Conservation (phyloP, 2,113 vertebrate species). For the Festucalex cinctus region DNA sequence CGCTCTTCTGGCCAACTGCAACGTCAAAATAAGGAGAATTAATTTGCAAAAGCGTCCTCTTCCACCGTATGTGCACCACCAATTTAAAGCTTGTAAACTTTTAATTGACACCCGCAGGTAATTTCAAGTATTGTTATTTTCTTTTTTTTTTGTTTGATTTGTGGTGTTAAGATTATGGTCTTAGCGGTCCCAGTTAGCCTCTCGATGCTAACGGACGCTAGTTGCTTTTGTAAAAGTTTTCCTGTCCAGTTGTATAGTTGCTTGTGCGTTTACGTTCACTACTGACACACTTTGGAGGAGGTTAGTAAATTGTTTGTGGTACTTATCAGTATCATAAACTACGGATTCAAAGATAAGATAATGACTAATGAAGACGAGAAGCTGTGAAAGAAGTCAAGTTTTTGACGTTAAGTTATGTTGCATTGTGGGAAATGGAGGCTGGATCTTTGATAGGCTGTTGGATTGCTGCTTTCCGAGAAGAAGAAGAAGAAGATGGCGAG, state of each 20-base stretch:
- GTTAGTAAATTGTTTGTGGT: too few relatives aligned
- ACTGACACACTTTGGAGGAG: too few relatives aligned
- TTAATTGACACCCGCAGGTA: neutral
- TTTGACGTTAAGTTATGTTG: neutral
- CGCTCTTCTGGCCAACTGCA: neutral
- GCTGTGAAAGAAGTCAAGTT: neutral
- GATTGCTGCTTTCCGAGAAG: neutral
- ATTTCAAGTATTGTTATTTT: neutral
- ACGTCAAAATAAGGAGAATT: neutral
- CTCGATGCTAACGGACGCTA: constrained; percentile 19
- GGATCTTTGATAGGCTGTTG: neutral
- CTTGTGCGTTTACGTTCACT: too few relatives aligned
- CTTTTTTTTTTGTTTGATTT: neutral
- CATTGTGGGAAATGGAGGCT: constrained; percentile 4
- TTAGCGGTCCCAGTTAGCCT: constrained; percentile 28
- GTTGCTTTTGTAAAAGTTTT: neutral
- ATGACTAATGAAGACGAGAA: too few relatives aligned
- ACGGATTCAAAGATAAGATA: too few relatives aligned
- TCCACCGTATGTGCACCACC: fast-evolving
- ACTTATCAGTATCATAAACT: too few relatives aligned
- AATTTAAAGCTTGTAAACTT: fast-evolving
- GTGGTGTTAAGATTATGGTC: constrained; percentile 15
- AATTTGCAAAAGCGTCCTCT: neutral
- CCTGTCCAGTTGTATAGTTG: too few relatives aligned
- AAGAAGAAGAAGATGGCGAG: constrained; percentile 71